Conservation (phyloP, 2,113 vertebrate genomes). For the Tupaia chinensis region DNA sequence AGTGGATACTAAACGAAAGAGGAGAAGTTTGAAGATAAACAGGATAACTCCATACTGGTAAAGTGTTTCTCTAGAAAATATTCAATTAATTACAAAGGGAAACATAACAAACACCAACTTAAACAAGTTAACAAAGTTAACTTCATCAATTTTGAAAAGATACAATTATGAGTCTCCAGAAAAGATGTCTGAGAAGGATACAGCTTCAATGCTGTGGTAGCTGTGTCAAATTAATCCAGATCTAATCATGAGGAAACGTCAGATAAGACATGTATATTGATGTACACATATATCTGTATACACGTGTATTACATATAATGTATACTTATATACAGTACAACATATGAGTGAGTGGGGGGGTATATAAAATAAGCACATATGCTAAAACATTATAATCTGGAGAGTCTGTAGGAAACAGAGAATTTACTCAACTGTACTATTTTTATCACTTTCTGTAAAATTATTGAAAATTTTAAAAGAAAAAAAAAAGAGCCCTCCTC, state of each 20-base stretch:
- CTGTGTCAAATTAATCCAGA: neutral
- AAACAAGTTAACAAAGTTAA: neutral
- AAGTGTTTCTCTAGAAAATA: neutral
- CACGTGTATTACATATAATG: neutral
- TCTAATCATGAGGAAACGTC: neutral
- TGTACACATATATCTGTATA: neutral
- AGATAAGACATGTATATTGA: neutral
- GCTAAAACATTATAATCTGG: neutral
- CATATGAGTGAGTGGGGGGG: neutral
- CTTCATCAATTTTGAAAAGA: neutral
- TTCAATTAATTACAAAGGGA: constrained; percentile 4
- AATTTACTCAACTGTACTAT: neutral
- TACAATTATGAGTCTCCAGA: neutral
- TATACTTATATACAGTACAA: neutral
- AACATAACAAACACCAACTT: neutral
- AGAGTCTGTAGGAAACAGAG: neutral
- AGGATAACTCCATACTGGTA: neutral
- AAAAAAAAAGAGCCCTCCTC: neutral
- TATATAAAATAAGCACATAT: neutral
- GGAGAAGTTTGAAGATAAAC: neutral
- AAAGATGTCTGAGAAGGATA: neutral
- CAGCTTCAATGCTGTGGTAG: neutral
- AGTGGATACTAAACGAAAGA: neutral
- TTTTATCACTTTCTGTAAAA: neutral
- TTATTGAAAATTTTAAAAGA: neutral